These are phyloP conservation scores for Euleptes europaea DNA, from an alignment of 2,113 vertebrate genomes.

Conservation along the genomic window DNA sequence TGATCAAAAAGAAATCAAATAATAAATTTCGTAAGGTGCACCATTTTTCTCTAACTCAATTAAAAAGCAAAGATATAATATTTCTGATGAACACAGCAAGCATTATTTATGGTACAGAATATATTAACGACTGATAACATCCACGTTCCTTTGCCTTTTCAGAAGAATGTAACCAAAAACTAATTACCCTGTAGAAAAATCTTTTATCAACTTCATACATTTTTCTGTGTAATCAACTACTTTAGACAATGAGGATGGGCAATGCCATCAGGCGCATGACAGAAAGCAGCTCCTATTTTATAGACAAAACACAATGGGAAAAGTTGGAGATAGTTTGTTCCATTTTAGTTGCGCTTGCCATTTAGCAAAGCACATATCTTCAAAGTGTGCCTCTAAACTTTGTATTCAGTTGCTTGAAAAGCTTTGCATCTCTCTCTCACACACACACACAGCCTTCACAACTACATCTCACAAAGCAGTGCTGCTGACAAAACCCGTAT, in stretches of 20 bases:
- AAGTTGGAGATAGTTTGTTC: not conserved
- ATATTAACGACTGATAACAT: constrained; percentile 35
- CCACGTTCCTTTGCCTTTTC: not conserved
- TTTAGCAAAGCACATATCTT: not conserved
- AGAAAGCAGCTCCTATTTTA: not conserved
- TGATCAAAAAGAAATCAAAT: not conserved
- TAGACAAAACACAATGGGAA: not conserved
- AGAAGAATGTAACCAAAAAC: constrained; percentile 6
- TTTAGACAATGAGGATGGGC: not conserved
- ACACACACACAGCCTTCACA: no score
- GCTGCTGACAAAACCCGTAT: no score
- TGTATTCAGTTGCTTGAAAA: not conserved
- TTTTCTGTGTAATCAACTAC: not conserved
- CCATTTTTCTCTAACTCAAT: constrained; percentile 11
- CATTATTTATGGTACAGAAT: constrained; percentile 20
- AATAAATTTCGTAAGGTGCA: constrained; percentile 5
- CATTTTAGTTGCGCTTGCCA: not conserved
- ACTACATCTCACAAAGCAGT: no score
- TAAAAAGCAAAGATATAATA: not conserved
- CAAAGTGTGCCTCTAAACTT: not conserved
- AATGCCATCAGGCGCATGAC: not conserved
- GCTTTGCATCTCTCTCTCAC: no score
- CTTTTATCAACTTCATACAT: not conserved
- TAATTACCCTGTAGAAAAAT: constrained; percentile 22
- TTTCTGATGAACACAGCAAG: not conserved